phyloP scores from a whole-genome alignment of 2,888 invertebrate species.

The Pristionchus exspectatus region DNA sequence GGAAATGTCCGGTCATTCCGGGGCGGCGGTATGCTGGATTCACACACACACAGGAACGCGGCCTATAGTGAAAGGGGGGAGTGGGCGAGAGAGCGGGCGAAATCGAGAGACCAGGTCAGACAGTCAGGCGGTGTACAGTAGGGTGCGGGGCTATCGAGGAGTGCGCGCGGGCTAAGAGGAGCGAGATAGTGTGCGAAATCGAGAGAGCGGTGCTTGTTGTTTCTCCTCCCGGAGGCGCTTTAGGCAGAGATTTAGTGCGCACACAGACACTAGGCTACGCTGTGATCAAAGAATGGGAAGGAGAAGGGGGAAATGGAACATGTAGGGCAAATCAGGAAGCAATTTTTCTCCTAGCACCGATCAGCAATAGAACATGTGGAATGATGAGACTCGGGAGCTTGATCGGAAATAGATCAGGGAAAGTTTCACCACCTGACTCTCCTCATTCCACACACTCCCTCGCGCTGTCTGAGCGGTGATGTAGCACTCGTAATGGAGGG shows the following conservation, averaged over 20 bases:
- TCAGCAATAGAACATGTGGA: too few relatives aligned
- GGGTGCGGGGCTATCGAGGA: too few relatives aligned
- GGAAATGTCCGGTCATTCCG: slow-evolving; percentile 10
- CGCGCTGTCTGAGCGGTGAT: too few relatives aligned
- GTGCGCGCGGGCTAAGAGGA: slow-evolving; percentile 24
- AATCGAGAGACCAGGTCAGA: slow-evolving; percentile 12
- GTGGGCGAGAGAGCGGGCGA: slow-evolving; percentile 44
- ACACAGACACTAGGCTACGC: neutral
- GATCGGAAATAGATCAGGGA: too few relatives aligned
- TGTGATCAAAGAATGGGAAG: neutral
- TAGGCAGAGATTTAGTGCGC: neutral
- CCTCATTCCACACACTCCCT: too few relatives aligned
- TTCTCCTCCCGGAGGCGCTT: neutral
- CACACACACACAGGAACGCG: neutral
- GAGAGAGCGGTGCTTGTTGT: neutral
- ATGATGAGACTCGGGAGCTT: too few relatives aligned
- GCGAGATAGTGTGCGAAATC: slow-evolving; percentile 19
- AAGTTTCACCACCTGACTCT: too few relatives aligned
- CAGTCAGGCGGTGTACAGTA: too few relatives aligned
- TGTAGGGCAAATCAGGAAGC: too few relatives aligned
- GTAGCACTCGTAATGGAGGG: neutral
- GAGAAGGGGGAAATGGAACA: neutral
- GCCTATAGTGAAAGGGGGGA: slow-evolving; percentile 5
- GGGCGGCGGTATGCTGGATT: slow-evolving; percentile 19
- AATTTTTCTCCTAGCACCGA: too few relatives aligned